A percentile compares a stretch with the other conserved stretches of the same genome.
Conservation (phyloP, 2,888 invertebrate genomes). For the Drosophila vallismaia region DNA sequence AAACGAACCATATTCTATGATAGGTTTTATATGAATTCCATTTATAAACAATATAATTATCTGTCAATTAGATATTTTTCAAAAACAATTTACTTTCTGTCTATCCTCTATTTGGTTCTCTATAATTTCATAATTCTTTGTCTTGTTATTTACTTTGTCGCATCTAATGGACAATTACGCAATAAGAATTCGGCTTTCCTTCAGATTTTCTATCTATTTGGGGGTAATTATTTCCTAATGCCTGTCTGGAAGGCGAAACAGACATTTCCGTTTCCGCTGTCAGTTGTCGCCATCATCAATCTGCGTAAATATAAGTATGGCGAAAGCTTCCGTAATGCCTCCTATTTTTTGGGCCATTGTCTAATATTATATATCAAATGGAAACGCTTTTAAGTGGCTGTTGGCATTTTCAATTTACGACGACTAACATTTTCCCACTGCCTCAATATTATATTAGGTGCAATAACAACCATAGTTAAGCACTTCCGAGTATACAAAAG, state of each 20-base stretch:
- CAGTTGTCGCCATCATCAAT: slow-evolving; percentile 66
- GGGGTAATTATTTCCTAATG: slow-evolving; percentile 74
- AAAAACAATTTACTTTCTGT: not conserved
- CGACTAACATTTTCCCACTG: slow-evolving; percentile 27
- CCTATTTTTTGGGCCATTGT: slow-evolving; percentile 2
- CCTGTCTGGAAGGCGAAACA: slow-evolving; percentile 38
- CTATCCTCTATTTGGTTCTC: not conserved
- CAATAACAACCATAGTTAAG: slow-evolving; percentile 51
- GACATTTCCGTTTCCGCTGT: slow-evolving; percentile 68
- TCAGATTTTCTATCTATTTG: slow-evolving; percentile 38
- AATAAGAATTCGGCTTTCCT: slow-evolving; percentile 60
- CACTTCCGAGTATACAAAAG: slow-evolving; percentile 48
- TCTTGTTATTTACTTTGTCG: slow-evolving; percentile 40
- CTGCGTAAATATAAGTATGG: slow-evolving; percentile 50
- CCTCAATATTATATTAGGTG: slow-evolving; percentile 47
- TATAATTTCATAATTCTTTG: slow-evolving; percentile 17
- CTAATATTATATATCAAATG: slow-evolving; percentile 37
- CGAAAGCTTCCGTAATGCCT: slow-evolving; percentile 7
- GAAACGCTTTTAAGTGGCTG: slow-evolving; percentile 48
- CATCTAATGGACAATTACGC: slow-evolving; percentile 68
- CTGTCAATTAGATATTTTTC: too few relatives aligned
- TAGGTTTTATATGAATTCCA: too few relatives aligned
- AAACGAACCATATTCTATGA: too few relatives aligned
- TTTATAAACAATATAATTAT: too few relatives aligned
- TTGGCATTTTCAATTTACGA: slow-evolving; percentile 45